These are phyloP conservation scores for Halcyon leucocephala DNA, from an alignment of 2,797 vertebrate genomes.

Conservation along the genomic window DNA sequence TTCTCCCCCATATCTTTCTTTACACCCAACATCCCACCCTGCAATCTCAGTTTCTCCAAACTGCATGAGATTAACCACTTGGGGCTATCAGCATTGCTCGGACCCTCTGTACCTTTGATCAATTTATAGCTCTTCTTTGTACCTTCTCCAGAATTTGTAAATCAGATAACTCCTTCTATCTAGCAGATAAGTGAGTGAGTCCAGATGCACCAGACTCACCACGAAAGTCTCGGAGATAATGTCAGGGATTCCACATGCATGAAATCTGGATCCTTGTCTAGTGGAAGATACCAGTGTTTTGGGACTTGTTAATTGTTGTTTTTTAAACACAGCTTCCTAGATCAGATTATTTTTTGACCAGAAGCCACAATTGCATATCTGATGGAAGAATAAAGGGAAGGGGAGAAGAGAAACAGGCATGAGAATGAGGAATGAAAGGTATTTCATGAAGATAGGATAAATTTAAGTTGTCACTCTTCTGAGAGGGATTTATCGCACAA, in stretches of 20 bases:
- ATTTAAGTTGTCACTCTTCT: background rate
- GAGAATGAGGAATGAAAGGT: background rate
- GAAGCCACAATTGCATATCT: background rate
- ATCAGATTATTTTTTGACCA: background rate
- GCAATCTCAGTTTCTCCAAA: conserved; percentile 7
- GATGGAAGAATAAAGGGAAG: background rate
- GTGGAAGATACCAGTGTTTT: background rate
- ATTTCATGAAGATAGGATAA: background rate
- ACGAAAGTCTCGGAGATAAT: background rate
- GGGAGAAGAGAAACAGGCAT: background rate
- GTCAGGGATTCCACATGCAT: conserved; percentile 6
- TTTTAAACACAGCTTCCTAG: background rate
- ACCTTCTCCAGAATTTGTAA: conserved; percentile 26
- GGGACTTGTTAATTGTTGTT: background rate
- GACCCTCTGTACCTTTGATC: conserved; percentile 27
- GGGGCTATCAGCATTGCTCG: background rate
- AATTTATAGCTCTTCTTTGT: conserved; percentile 27
- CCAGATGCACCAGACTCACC: conserved; percentile 49
- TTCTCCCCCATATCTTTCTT: background rate
- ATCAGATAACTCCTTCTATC: conserved; percentile 1
- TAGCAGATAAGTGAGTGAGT: conserved; percentile 47
- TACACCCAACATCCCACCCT: background rate
- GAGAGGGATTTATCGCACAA: background rate
- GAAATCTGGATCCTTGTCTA: conserved; percentile 6
- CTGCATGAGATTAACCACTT: background rate